Base-by-base conservation (phyloP, 2,113 vertebrate species). In the Terrapene triunguis region DNA sequence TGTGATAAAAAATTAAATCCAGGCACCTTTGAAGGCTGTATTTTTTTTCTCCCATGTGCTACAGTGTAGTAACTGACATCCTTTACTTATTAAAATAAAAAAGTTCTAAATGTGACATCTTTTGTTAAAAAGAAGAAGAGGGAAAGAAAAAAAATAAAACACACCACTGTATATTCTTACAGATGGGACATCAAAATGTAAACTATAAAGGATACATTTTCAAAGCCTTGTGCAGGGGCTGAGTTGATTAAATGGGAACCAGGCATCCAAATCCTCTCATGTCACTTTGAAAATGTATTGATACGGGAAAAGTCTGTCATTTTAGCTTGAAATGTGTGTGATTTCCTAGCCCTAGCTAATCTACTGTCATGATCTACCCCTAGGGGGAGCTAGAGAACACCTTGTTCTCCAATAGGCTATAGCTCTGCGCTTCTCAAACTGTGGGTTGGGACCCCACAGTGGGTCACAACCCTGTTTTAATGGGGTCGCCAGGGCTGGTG, bases 101-200 rank as follows among this genome's bases (percentile, higher is more conserved):
- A 96, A 90, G 87, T 93, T 97, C 95, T 93, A 95, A 97, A 93
- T 50, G 9, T 44, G 89, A 65, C 74, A 90, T 91, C 91, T 92
- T 79, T 92, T 94, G 87, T 94, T 95, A 89, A 53, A 93, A 87
- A 88, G 88, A 82, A 78, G 80, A 88, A 88, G 91, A 86, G 82
- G 79, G 32, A 35, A 88, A 93, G 87, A 55, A 90, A 62, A 25
- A 27, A 55, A 79, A 62, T 59, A 57, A 84, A 54, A 80, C 80
- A 8, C 12, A 24, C 69, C 69, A 57, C 94, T 83, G 38, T 96
- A 89, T 92, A 93, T 93, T 95, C 93, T 97, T 95, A 97, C 91
- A 95, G 96, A 97, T 91, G 95, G 89, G 94, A 97, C 97, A 98
- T 98, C 98, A 97, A 98, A 98, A 95, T 96, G 51, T 74, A 92